phyloP scores from a whole-genome alignment of 2,113 vertebrate species.

The Pleuronectes platessa region DNA sequence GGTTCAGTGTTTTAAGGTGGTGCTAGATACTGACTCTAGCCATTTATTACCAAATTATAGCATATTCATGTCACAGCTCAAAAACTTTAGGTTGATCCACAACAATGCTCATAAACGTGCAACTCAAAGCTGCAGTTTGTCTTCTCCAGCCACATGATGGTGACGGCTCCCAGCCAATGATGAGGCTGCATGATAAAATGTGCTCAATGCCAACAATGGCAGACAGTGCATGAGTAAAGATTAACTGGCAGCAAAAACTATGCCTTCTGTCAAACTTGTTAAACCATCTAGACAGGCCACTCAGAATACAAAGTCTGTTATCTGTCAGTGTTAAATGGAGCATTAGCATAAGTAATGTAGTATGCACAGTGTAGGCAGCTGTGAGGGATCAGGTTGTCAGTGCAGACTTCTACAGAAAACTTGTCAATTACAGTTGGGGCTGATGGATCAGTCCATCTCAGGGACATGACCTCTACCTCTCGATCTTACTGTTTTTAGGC shows the following conservation, averaged over 20 bases:
- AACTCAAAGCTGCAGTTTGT: neutral
- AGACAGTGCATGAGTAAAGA: slow-evolving; percentile 21
- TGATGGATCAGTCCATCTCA: neutral
- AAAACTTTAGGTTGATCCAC: too few species aligned
- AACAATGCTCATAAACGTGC: neutral
- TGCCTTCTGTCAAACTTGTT: slow-evolving; percentile 29
- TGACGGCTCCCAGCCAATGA: neutral
- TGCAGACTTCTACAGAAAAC: neutral
- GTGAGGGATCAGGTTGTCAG: neutral
- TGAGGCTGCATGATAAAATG: neutral
- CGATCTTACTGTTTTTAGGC: neutral
- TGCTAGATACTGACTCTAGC: too few species aligned
- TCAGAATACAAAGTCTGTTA: neutral
- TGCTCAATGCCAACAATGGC: slow-evolving; percentile 5
- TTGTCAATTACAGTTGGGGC: neutral
- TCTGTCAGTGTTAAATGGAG: slow-evolving; percentile 12
- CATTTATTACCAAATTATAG: too few species aligned
- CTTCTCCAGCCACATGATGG: neutral
- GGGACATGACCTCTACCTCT: neutral
- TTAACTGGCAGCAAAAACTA: slow-evolving; percentile 15
- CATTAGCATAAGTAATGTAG: slow-evolving; percentile 14
- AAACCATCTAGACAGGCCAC: slow-evolving; percentile 27
- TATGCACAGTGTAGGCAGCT: neutral
- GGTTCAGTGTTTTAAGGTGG: too few species aligned
- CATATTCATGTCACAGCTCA: too few species aligned